These are phyloP conservation scores for Triops cancriformis DNA, from an alignment of 1,140 invertebrate genomes.

Conservation along the genomic window DNA sequence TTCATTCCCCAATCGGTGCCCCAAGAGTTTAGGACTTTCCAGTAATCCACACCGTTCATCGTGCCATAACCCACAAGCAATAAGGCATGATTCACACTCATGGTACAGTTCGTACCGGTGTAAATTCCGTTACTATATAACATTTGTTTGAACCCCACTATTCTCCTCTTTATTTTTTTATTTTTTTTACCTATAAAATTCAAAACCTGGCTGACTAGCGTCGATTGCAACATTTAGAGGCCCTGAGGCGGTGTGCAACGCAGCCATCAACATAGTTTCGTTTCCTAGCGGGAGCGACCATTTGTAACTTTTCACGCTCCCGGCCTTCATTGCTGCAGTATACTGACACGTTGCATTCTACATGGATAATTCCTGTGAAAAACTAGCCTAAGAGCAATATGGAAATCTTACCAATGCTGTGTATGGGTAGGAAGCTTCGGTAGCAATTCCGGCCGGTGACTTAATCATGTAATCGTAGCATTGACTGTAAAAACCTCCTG, in stretches of 20 bases:
- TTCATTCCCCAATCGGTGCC: too few relatives aligned
- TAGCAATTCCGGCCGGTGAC: background rate
- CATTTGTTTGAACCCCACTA: too few relatives aligned
- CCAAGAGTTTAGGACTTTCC: too few relatives aligned
- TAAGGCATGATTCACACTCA: too few relatives aligned
- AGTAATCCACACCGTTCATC: too few relatives aligned
- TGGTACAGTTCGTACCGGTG: too few relatives aligned
- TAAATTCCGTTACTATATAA: too few relatives aligned
- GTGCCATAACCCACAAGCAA: too few relatives aligned
- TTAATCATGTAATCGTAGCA: conserved; percentile 5
- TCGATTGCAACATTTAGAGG: background rate
- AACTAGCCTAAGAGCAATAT: too few relatives aligned
- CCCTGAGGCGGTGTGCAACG: background rate
- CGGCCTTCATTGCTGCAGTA: background rate
- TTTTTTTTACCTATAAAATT: background rate
- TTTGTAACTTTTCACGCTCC: background rate
- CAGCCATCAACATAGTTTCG: background rate
- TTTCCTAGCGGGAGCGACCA: background rate
- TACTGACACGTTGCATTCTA: background rate
- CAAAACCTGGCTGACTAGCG: background rate
- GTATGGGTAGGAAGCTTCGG: background rate
- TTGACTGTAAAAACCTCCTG: background rate
- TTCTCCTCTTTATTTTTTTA: too few relatives aligned
- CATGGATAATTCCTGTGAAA: background rate
- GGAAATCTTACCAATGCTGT: background rate